Percentiles rank a stretch among this genome's conserved stretches.
Conservation (phyloP, 2,113 vertebrate species). For the Passer domesticus region DNA sequence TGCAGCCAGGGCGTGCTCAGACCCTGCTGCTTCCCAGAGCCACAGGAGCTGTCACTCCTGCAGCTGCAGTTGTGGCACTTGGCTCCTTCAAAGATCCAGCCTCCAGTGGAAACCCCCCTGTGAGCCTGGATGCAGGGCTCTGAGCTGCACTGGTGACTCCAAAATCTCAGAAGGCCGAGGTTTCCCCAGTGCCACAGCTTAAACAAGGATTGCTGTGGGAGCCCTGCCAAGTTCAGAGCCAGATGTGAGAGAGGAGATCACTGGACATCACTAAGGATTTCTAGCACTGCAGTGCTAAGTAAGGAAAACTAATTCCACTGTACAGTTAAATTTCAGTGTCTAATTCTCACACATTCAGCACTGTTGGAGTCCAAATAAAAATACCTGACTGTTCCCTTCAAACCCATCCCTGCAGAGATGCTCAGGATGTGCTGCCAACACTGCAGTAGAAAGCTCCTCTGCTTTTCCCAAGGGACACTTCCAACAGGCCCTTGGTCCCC, state of each 20-base stretch:
- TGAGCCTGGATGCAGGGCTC: not conserved
- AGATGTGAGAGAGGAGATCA: not conserved
- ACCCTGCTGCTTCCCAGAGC: not conserved
- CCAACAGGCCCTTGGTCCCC: not conserved
- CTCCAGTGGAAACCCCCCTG: not conserved
- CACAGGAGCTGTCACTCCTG: accelerated
- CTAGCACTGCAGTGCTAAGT: not conserved
- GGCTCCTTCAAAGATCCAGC: not conserved
- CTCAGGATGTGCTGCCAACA: not conserved
- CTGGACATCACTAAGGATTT: not conserved
- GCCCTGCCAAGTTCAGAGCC: not conserved
- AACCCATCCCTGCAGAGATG: not conserved
- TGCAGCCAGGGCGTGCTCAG: not conserved
- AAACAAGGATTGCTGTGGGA: not conserved
- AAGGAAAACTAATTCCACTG: not conserved
- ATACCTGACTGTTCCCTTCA: not conserved
- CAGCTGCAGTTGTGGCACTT: not conserved
- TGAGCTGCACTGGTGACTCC: not conserved
- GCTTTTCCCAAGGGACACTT: not conserved
- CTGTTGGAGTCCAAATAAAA: not conserved
- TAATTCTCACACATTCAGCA: not conserved
- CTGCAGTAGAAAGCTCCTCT: not conserved
- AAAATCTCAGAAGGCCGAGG: not conserved
- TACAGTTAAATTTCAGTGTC: not conserved
- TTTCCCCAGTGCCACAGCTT: not conserved